Base-by-base conservation (phyloP, 2,113 vertebrate genomes). In the Probosciger aterrimus region DNA sequence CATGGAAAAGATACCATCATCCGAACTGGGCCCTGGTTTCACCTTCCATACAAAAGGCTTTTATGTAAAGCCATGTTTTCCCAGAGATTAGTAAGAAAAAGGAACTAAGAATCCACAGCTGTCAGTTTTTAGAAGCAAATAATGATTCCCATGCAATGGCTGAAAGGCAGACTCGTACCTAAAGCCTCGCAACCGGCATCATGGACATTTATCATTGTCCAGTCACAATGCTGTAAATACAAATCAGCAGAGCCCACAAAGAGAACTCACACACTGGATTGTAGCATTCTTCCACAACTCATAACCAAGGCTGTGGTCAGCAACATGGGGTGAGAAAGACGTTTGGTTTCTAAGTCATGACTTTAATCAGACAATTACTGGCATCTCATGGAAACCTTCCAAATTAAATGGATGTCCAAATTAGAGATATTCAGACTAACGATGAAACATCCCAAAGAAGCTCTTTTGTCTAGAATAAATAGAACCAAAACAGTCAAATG, bases 271-370 rank as follows among this genome's bases (percentile, higher is more conserved):
- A 78, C 44, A 52, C 39, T 86, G 44, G 52, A 94, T 84, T 95
- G 96, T 92, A 79, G 52, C 73, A 92, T 93, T 96, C 82, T 88
- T 94, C 90, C 93, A 88, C 92, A 93, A 84, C 88, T 91, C 92
- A 73, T 84, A 92, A 96, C 74, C 83, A 64, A 92, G 88, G 53
- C 79, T 95, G 95, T 0, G 10, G 82, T 95, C 86, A 93, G 62
- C 55, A 93, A 62, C 69, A 76, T 14, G 41, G 82, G 78, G 55
- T 2, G n/a, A 96, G 80, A 94, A 78, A 41, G 59, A 63, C 6
- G 3, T 68, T 95, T 81, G 82, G 65, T 93, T 96, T 96, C 3
- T 52, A 90, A 94, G 79, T 88, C 73, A 77, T 90, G 55, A 64
- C 35, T 94, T 86, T 50, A 93, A 70, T 88, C 60, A 47, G 68